phyloP scores from a whole-genome alignment of 2,888 invertebrate species.

The Bimastos eiseni region DNA sequence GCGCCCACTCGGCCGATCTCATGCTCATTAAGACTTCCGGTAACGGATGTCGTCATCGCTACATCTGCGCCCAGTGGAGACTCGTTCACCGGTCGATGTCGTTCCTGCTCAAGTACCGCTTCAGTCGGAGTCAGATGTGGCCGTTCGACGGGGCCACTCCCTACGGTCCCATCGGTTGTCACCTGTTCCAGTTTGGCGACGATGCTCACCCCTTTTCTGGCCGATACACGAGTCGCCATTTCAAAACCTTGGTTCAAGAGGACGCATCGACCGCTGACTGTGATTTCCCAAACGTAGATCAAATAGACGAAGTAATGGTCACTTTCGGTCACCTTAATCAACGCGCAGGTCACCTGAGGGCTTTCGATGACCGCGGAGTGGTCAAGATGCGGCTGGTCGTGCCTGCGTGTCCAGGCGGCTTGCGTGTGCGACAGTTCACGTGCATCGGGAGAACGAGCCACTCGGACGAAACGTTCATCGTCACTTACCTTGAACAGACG shows the following conservation, averaged over 20 bases:
- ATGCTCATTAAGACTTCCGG: not conserved
- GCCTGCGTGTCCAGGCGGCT: not conserved
- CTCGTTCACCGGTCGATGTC: not conserved
- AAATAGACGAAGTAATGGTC: not conserved
- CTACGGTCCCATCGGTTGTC: not conserved
- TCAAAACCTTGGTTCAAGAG: not conserved
- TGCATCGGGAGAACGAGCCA: not conserved
- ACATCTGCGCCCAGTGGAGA: slow-evolving; percentile 5
- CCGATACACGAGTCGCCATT: not conserved
- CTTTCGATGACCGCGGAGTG: not conserved
- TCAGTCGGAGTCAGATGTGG: slow-evolving; percentile 15
- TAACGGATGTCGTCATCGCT: slow-evolving; percentile 13
- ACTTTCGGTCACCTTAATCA: not conserved
- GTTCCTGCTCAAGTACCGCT: not conserved
- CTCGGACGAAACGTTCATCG: not conserved
- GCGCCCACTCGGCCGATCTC: not conserved
- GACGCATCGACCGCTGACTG: not conserved
- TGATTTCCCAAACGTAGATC: not conserved
- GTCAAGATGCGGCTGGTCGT: not conserved
- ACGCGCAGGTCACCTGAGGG: not conserved
- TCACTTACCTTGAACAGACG: not conserved
- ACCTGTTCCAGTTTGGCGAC: not conserved
- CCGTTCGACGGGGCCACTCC: not conserved
- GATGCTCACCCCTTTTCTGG: not conserved
- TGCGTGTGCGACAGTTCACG: not conserved